Evolutionary conservation across 1,140 invertebrate genomes (phyloP).

Genomic region (Semibalanus balanoides): DNA sequence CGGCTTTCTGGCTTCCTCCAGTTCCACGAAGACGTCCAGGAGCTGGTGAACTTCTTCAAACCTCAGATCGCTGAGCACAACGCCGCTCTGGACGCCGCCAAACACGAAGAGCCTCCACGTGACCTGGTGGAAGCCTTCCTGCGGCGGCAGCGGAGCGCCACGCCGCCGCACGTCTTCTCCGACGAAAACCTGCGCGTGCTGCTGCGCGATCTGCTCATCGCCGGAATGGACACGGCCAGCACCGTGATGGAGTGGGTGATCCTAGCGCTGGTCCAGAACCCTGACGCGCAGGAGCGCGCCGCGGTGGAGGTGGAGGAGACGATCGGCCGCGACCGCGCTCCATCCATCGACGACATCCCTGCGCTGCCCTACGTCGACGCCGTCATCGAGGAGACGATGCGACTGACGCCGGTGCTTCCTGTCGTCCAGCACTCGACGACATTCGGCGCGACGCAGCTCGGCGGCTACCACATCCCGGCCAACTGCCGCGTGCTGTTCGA

Average conservation of each 20-base stretch:
- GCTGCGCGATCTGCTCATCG: conserved; percentile 39
- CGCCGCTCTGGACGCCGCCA: background rate
- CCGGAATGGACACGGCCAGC: conserved; percentile 27
- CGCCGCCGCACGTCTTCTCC: background rate
- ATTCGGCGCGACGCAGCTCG: conserved; percentile 9
- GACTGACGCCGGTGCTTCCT: conserved; percentile 66
- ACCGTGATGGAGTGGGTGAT: conserved; percentile 13
- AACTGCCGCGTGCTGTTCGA: conserved; percentile 50
- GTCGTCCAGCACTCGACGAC: conserved; percentile 33
- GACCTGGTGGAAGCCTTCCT: background rate
- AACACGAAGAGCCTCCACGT: background rate
- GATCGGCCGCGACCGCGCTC: conserved; percentile 58
- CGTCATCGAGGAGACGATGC: conserved; percentile 66
- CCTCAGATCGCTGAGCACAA: background rate
- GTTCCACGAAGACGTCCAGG: background rate
- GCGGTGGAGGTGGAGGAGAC: conserved; percentile 77
- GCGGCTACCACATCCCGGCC: conserved; percentile 21
- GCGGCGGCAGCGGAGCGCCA: background rate
- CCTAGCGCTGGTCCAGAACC: conserved; percentile 53
- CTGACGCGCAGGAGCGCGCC: conserved; percentile 60
- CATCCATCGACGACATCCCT: conserved; percentile 58
- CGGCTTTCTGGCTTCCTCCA: background rate
- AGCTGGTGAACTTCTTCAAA: background rate
- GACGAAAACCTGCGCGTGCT: background rate
- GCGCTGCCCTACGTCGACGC: conserved; percentile 71